phyloP scores from a whole-genome alignment of 2,113 vertebrate species.

The Rana temporaria region DNA sequence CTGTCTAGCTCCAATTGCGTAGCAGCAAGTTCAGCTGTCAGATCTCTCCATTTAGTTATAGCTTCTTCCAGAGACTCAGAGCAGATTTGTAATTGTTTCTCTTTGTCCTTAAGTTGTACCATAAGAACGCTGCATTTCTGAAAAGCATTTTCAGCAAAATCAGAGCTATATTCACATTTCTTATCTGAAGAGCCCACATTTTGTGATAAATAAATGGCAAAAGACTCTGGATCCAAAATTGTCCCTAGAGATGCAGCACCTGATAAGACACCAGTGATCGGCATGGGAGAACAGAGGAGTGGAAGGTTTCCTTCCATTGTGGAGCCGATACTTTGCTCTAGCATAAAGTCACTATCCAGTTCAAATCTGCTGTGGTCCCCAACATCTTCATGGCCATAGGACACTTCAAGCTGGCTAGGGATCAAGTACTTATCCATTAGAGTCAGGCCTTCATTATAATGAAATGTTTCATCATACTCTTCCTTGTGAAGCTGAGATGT shows the following conservation, averaged over 20 bases:
- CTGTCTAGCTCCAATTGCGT: conserved; percentile 61
- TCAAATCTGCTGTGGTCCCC: conserved; percentile 68
- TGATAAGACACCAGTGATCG: conserved; percentile 53
- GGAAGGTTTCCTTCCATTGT: background rate
- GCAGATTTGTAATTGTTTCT: conserved; percentile 68
- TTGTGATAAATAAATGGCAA: conserved; percentile 41
- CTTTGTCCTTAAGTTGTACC: conserved; percentile 71
- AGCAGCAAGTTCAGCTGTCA: conserved; percentile 67
- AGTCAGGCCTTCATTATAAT: conserved; percentile 53
- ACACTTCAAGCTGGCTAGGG: conserved; percentile 61
- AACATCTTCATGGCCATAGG: conserved; percentile 63
- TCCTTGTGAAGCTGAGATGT: conserved; percentile 52
- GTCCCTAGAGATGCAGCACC: conserved; percentile 38
- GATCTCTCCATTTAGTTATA: conserved; percentile 68
- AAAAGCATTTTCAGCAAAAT: conserved; percentile 64
- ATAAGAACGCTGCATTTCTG: conserved; percentile 72
- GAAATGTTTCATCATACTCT: conserved; percentile 38
- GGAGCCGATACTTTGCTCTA: conserved; percentile 63
- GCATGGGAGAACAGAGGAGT: conserved; percentile 47
- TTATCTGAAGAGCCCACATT: conserved; percentile 58
- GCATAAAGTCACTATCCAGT: conserved; percentile 68
- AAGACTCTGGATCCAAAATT: conserved; percentile 54
- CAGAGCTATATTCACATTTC: rapidly evolving
- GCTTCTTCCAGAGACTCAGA: conserved; percentile 71
- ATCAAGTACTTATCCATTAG: conserved; percentile 79